phyloP scores from a whole-genome alignment of 1,140 invertebrate genomes.

The Drosophila ficusphila region DNA sequence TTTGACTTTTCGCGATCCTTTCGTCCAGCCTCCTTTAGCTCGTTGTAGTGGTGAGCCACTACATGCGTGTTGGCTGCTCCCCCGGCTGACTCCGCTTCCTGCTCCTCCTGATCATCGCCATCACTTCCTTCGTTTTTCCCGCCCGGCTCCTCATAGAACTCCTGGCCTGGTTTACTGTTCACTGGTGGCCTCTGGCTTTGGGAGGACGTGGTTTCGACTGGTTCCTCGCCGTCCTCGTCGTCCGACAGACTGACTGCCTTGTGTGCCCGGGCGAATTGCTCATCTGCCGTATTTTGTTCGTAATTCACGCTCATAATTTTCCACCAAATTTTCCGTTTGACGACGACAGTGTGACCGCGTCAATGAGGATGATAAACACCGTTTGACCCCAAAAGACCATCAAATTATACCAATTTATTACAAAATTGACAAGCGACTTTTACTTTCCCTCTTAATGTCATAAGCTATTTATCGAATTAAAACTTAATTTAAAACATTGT shows the following conservation, averaged over 20 bases:
- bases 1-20: slow-evolving; percentile 92
- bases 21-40: slow-evolving; percentile 91
- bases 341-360: slow-evolving; percentile 1
- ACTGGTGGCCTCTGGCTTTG: background rate
- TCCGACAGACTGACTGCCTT: slow-evolving; percentile 50
- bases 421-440: no score
- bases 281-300: slow-evolving; percentile 48
- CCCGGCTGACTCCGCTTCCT: slow-evolving; percentile 3
- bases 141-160: slow-evolving; percentile 10
- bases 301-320: slow-evolving; percentile 64
- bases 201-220: slow-evolving; percentile 3
- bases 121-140: background rate
- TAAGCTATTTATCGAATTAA: no score
- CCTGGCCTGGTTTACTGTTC: background rate
- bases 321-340: background rate
- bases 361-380: background rate
- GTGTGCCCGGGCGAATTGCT: slow-evolving; percentile 31
- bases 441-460: no score
- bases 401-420: no score
- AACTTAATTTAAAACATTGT: no score
- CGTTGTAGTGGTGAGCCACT: slow-evolving; percentile 94
- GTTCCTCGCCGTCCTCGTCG: slow-evolving; percentile 53
- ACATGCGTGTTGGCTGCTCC: slow-evolving; percentile 85
- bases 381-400: no score
- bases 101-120: background rate